phyloP scores from a whole-genome alignment of 2,113 vertebrate genomes.

The Actenoides lindsayi region DNA sequence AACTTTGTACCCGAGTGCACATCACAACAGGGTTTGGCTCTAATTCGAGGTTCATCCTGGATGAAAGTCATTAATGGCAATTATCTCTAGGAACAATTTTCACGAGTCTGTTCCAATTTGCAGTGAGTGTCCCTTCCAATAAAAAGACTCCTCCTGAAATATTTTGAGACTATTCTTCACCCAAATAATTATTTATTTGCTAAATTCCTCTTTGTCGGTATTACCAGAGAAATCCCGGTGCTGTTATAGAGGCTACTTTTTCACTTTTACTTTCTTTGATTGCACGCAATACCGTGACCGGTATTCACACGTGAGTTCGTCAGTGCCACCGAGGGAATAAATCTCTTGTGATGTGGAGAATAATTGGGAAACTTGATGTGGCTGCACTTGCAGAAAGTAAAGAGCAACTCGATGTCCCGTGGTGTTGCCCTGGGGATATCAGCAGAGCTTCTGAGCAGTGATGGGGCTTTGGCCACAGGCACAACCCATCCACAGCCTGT shows the following conservation, averaged over 20 bases:
- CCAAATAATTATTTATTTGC: neutral
- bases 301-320: neutral
- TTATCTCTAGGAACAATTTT: neutral
- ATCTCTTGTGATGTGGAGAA: fast-evolving
- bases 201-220: neutral
- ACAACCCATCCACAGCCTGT: fast-evolving
- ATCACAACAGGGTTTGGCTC: neutral
- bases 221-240: neutral
- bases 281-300: neutral
- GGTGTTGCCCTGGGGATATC: fast-evolving
- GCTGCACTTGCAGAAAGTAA: fast-evolving
- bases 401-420: fast-evolving
- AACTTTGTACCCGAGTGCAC: neutral
- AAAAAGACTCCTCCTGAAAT: neutral
- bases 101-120: neutral
- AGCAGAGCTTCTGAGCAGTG: fast-evolving
- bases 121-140: neutral
- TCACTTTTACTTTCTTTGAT: neutral
- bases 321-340: neutral
- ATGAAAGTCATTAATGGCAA: neutral
- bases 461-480: neutral
- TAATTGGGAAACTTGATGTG: fast-evolving
- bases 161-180: neutral
- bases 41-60: neutral
- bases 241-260: neutral